Conservation (phyloP, 2,888 invertebrate genomes). For the Torymus tubicola region DNA sequence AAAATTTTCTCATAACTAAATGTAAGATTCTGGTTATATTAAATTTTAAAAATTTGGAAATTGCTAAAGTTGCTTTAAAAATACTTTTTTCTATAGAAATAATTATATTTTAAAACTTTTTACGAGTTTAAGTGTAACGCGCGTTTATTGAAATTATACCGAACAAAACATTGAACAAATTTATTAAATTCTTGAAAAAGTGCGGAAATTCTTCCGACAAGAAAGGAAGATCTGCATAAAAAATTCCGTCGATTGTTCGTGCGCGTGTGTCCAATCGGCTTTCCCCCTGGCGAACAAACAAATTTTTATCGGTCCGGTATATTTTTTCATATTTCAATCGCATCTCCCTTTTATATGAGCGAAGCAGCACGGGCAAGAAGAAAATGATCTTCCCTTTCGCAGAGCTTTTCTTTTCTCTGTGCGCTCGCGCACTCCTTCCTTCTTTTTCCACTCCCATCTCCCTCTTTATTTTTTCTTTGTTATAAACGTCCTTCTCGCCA, state of each 20-base stretch:
- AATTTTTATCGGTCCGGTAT: constrained; percentile 31
- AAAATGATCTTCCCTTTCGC: constrained; percentile 12
- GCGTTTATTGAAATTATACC: too few species aligned
- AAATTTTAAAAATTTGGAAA: too few species aligned
- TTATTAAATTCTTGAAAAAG: not conserved
- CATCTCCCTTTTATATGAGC: constrained; percentile 27
- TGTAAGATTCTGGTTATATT: too few species aligned
- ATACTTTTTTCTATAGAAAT: not conserved
- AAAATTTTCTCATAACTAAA: too few species aligned
- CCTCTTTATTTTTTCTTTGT: constrained; percentile 11
- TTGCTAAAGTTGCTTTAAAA: not conserved
- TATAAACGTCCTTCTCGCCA: constrained; percentile 51
- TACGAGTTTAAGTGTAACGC: too few species aligned
- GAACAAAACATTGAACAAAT: too few species aligned
- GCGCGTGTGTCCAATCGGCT: too few species aligned
- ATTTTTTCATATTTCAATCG: constrained; percentile 45
- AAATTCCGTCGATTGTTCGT: not conserved
- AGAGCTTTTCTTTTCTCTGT: constrained; percentile 10
- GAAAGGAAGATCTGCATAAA: constrained; percentile 9
- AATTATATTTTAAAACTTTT: too few species aligned
- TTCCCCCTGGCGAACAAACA: not conserved
- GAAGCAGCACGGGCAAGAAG: not conserved
- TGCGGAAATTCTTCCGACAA: not conserved
- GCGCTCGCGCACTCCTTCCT: too few species aligned
- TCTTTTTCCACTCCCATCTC: not conserved